Conservation (phyloP, 2,888 invertebrate species). For the Anthrax anthrax region DNA sequence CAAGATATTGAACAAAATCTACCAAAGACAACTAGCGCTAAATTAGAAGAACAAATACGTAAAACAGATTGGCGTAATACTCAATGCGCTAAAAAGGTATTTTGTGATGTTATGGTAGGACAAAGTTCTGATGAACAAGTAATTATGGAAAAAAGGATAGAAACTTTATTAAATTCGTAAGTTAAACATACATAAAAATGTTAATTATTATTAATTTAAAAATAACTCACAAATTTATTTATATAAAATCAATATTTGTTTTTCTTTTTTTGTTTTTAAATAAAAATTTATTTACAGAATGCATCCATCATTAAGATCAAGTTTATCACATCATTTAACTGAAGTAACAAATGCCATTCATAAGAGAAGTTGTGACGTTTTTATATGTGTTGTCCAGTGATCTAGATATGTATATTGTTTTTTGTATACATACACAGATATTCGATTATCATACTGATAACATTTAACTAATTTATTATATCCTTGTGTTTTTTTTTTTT, state of each 20-base stretch:
- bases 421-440: too few relatives aligned
- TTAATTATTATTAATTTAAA: not conserved
- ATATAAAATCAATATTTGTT: not conserved
- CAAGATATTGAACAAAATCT: constrained; percentile 20
- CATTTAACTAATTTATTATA: too few relatives aligned
- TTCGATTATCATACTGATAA: too few relatives aligned
- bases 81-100: constrained; percentile 61
- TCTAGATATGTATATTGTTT: not conserved
- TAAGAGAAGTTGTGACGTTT: constrained; percentile 50
- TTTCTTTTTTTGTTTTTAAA: constrained; percentile 25
- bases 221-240: too few relatives aligned
- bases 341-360: constrained; percentile 62
- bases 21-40: constrained; percentile 5
- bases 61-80: constrained; percentile 57
- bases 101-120: constrained; percentile 58
- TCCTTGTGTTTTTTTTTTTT: not conserved
- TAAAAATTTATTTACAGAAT: constrained; percentile 36
- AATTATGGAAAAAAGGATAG: constrained; percentile 70
- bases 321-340: constrained; percentile 51
- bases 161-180: constrained; percentile 56
- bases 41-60: constrained; percentile 32
- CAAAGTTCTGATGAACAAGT: constrained; percentile 54
- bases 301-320: constrained; percentile 41
- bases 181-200: constrained; percentile 28
- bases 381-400: constrained; percentile 36